Evolutionary conservation across 2,888 invertebrate species (phyloP), one percentile per base, ranked within the genome.

Genomic region (Myopa testacea): DNA sequence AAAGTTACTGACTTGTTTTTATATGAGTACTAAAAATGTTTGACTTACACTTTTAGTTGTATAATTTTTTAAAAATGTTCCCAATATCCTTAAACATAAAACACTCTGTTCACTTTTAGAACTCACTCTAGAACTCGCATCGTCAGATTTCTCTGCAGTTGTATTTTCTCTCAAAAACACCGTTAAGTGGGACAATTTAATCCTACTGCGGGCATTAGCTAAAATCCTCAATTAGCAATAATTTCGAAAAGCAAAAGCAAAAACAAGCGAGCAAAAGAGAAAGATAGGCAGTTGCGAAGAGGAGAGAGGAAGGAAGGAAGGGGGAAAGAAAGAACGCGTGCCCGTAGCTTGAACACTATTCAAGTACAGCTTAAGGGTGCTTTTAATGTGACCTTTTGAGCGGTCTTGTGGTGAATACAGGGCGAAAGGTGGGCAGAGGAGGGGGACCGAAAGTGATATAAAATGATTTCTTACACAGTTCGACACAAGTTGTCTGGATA

Each of bases 201-300:
- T 84, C 84, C 82, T 79, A 80, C 78, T 81, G 81, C 81, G 82
- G 81, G 80, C 81, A 81, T 81, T 78, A 79, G 38, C 14, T 74
- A 14, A 82, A 85, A 84, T 83, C 84, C 84, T 83, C 84, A 85
- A 85, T 85, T 85, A 85, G 85, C 84, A 83, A 85, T 85, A 84
- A 85, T 84, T 85, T 82, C 71, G 37, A 78, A 78, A 74, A 80
- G 63, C 78, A 81, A 79, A 79, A 78, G 77, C 72, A n/a, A 73
- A 79, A 77, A 78, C 77, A 69, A 40, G 50, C 65, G 62, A 76
- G 37, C 8, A 77, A 79, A 70, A 76, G 77, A 79, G 16, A 62
- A 62, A n/a, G 50, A n/a, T 8, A 26, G 26, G 19, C 19, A 45
- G 19, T 26, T 16, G 63, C 78, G 67, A 63, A 80, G 52, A 26